These are phyloP conservation scores for Bellardia pandia DNA, from an alignment of 2,888 invertebrate genomes.

Conservation along the genomic window DNA sequence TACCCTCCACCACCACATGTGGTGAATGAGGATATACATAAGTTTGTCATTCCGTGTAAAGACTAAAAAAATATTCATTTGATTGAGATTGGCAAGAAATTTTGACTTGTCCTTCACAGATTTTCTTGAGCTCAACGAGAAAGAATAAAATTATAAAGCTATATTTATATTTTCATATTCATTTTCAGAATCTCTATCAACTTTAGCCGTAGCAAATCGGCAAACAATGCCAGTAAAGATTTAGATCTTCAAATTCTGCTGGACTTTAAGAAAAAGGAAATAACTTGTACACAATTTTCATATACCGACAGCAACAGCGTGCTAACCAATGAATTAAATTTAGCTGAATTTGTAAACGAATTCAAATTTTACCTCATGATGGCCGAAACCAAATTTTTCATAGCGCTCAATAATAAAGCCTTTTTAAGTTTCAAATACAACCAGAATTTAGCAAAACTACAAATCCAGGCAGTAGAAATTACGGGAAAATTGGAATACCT, in stretches of 20 bases:
- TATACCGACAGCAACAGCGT: neutral
- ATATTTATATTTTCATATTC: neutral
- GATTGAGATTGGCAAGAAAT: too few relatives aligned
- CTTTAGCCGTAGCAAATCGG: neutral
- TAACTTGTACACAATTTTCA: slow-evolving; percentile 14
- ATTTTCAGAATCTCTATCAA: slow-evolving; percentile 33
- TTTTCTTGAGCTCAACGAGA: too few relatives aligned
- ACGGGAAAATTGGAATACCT: slow-evolving; percentile 59
- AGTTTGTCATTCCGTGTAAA: too few relatives aligned
- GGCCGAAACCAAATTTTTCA: slow-evolving; percentile 60
- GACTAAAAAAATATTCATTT: too few relatives aligned
- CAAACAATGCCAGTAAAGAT: neutral
- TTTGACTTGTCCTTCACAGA: too few relatives aligned
- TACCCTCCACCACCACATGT: too few relatives aligned
- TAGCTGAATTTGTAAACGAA: slow-evolving; percentile 29
- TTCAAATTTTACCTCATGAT: slow-evolving; percentile 61
- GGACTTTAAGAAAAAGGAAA: slow-evolving; percentile 27
- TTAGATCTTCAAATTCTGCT: slow-evolving; percentile 42
- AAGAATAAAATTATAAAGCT: too few relatives aligned
- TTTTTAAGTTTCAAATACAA: slow-evolving; percentile 33
- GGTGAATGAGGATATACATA: too few relatives aligned
- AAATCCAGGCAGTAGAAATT: slow-evolving; percentile 38
- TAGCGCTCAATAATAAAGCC: slow-evolving; percentile 53
- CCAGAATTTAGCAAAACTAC: neutral
- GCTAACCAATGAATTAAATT: neutral